Percentiles rank a stretch among this genome's conserved stretches.
phyloP scores from a whole-genome alignment of 1,140 invertebrate species.

The Babylonia areolata region DNA sequence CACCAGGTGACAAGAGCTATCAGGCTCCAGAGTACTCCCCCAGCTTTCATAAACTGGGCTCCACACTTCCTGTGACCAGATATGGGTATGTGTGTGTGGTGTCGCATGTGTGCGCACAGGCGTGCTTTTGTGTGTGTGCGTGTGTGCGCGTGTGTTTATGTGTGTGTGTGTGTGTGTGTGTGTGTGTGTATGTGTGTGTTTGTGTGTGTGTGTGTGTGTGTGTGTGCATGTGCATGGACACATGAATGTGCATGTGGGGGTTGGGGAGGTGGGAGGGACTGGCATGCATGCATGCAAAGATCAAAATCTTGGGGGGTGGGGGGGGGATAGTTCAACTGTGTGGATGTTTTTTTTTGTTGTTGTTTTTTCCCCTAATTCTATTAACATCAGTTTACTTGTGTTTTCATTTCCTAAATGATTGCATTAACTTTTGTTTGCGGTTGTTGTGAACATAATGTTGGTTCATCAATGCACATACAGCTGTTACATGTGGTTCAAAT shows the following conservation, averaged over 20 bases:
- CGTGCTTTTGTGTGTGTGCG: not conserved
- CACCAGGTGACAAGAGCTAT: conserved; percentile 65
- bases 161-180: conserved; percentile 22
- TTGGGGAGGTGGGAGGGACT: not conserved
- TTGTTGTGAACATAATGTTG: not conserved
- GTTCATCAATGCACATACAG: not conserved
- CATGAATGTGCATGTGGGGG: not conserved
- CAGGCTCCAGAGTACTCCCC: conserved; percentile 65
- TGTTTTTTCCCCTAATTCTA: not conserved
- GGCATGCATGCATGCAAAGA: not conserved
- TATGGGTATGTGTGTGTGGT: conserved; percentile 51
- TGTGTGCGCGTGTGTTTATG: not conserved
- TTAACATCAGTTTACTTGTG: no score
- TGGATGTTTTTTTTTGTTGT: not conserved
- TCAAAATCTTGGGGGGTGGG: not conserved
- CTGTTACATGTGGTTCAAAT: not conserved
- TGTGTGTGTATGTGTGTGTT: conserved; percentile 18
- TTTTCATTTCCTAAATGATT: not conserved
- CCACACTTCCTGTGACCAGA: conserved; percentile 46
- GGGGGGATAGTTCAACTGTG: not conserved
- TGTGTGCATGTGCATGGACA: not conserved
- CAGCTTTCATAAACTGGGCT: conserved; percentile 57
- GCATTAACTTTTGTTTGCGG: not conserved
- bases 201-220: conserved; percentile 23
- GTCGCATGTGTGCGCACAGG: conserved; percentile 26